Percentiles rank a stretch among this genome's conserved stretches.
These are phyloP conservation scores for Phyllotreta striolata DNA, from an alignment of 2,888 invertebrate species.

Conservation along the genomic window DNA sequence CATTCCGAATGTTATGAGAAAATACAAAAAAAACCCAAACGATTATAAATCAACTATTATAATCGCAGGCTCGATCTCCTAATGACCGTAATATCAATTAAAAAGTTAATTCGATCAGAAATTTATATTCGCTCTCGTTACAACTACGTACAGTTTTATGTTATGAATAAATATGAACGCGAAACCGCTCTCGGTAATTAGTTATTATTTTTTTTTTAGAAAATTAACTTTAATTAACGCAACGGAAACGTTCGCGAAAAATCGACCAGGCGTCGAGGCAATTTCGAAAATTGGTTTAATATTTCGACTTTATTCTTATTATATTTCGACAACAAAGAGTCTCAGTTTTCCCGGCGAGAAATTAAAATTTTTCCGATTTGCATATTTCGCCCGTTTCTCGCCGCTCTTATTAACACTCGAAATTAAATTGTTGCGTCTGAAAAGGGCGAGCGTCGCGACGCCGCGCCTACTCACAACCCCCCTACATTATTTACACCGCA, in stretches of 20 bases:
- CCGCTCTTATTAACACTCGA: conserved; percentile 41
- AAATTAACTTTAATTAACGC: too few relatives aligned
- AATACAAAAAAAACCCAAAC: too few relatives aligned
- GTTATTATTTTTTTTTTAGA: not conserved
- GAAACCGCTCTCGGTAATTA: conserved; percentile 3
- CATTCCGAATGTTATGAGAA: too few relatives aligned
- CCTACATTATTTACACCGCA: too few relatives aligned
- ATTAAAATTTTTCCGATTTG: conserved; percentile 50
- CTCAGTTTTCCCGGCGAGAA: conserved; percentile 39
- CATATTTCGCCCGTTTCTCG: conserved; percentile 48
- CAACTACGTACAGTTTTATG: conserved; percentile 6
- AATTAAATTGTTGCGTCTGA: conserved; percentile 35
- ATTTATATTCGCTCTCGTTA: conserved; percentile 12
- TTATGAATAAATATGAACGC: conserved; percentile 11
- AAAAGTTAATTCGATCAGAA: conserved; percentile 10
- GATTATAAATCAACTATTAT: conserved; percentile 27
- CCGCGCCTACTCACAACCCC: too few relatives aligned
- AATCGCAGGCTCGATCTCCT: conserved; percentile 14
- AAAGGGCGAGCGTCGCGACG: not conserved
- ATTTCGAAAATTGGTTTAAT: too few relatives aligned
- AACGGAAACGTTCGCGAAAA: too few relatives aligned
- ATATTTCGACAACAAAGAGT: conserved; percentile 41
- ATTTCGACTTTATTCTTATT: too few relatives aligned
- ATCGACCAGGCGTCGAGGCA: too few relatives aligned
- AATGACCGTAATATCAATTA: conserved; percentile 9